Conservation (phyloP, 2,797 vertebrate species). For the Gallinago stenura region DNA sequence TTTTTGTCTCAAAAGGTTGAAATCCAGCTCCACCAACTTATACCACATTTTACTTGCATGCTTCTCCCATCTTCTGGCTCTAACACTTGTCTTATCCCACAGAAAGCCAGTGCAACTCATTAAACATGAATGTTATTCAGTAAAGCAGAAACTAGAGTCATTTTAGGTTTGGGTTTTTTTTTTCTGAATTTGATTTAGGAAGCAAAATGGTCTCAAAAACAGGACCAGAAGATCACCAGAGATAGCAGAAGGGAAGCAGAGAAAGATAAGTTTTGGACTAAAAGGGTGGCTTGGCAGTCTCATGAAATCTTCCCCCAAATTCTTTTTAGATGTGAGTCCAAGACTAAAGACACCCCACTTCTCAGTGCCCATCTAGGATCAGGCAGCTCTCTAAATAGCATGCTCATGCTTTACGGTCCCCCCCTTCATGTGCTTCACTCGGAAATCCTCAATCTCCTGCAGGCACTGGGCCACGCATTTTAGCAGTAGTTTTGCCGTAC, state of each 20-base stretch:
- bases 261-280: background rate
- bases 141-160: background rate
- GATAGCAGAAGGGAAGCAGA: background rate
- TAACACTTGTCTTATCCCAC: background rate
- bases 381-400: background rate
- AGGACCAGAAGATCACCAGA: background rate
- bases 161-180: background rate
- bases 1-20: background rate
- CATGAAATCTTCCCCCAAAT: background rate
- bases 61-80: background rate
- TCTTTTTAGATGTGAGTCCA: background rate
- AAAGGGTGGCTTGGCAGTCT: background rate
- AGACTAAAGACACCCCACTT: background rate
- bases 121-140: background rate
- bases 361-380: no score
- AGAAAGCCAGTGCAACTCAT: background rate
- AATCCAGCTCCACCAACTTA: background rate
- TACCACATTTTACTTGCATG: background rate
- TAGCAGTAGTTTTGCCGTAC: background rate
- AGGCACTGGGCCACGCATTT: background rate
- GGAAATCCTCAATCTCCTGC: background rate
- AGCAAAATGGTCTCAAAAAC: background rate
- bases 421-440: background rate
- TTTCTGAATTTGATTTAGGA: background rate
- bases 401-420: background rate